Percentiles rank a stretch among this genome's conserved stretches.
Evolutionary conservation across 2,797 vertebrate species (phyloP).

Genomic region (Spea hammondii): DNA sequence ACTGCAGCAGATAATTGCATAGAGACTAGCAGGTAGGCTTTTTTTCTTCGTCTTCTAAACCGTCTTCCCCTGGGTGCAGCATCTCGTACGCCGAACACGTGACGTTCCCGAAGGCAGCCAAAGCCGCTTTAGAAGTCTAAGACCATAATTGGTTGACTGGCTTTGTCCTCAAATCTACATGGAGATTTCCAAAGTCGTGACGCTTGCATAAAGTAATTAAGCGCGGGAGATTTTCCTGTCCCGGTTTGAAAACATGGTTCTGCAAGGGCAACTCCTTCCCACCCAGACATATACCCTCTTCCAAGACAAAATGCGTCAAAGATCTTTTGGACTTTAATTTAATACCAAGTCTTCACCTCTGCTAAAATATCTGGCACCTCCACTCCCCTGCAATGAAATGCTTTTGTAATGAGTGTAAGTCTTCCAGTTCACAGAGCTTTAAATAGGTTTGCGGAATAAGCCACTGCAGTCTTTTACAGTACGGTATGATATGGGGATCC

Average conservation of each 20-base stretch:
- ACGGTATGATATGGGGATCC: neutral
- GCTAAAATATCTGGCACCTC: neutral
- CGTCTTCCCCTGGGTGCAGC: conserved; percentile 36
- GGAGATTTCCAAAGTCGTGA: conserved; percentile 68
- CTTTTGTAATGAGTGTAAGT: neutral
- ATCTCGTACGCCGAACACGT: conserved; percentile 55
- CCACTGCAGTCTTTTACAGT: neutral
- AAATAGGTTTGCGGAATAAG: neutral
- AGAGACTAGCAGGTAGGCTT: conserved; percentile 40
- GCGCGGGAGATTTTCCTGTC: conserved; percentile 62
- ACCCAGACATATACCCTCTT: neutral
- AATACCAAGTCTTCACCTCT: neutral
- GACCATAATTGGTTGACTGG: conserved; percentile 73
- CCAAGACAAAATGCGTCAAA: neutral
- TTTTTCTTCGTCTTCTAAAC: neutral
- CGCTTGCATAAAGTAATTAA: conserved; percentile 72
- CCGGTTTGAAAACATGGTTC: neutral
- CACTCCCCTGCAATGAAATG: neutral
- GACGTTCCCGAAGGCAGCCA: conserved; percentile 63
- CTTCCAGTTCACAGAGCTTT: neutral
- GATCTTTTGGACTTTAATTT: neutral
- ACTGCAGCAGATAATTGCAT: conserved; percentile 39
- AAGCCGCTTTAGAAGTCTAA: conserved; percentile 66
- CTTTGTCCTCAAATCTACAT: conserved; percentile 62
- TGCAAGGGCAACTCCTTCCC: neutral